Conservation (phyloP, 1,140 invertebrate species). For the Ooceraea biroi region DNA sequence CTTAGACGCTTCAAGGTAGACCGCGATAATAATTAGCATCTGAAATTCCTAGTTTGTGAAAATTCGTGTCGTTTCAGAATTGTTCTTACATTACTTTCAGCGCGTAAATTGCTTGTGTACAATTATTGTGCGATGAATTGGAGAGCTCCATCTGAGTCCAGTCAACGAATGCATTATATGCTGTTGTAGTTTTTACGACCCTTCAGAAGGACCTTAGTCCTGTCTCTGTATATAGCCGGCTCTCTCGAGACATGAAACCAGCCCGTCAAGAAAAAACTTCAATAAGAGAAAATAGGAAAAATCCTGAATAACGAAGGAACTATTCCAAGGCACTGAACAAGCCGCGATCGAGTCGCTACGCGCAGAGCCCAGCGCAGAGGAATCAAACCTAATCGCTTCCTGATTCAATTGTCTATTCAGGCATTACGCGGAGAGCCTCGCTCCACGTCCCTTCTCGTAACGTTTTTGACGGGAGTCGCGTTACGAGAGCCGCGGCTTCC, state of each 20-base stretch:
- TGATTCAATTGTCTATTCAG: conserved; percentile 68
- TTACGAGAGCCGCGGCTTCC: conserved; percentile 24
- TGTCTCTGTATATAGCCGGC: background rate
- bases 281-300: conserved; percentile 40
- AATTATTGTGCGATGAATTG: conserved; percentile 2
- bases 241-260: conserved; percentile 14
- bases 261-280: background rate
- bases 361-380: conserved; percentile 32
- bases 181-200: conserved; percentile 13
- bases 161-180: background rate
- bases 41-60: background rate
- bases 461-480: conserved; percentile 48
- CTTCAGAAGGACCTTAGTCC: background rate
- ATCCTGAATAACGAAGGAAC: conserved; percentile 43
- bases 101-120: conserved; percentile 3
- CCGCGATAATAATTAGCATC: background rate
- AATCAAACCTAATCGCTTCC: conserved; percentile 67
- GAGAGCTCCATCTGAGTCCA: background rate
- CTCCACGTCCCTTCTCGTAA: conserved; percentile 24
- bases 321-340: conserved; percentile 28
- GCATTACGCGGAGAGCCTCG: conserved; percentile 41
- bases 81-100: background rate
- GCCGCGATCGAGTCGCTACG: conserved; percentile 59
- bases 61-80: background rate
- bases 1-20: background rate